Conservation (phyloP, 2,113 vertebrate species). For the Mirza zaza region DNA sequence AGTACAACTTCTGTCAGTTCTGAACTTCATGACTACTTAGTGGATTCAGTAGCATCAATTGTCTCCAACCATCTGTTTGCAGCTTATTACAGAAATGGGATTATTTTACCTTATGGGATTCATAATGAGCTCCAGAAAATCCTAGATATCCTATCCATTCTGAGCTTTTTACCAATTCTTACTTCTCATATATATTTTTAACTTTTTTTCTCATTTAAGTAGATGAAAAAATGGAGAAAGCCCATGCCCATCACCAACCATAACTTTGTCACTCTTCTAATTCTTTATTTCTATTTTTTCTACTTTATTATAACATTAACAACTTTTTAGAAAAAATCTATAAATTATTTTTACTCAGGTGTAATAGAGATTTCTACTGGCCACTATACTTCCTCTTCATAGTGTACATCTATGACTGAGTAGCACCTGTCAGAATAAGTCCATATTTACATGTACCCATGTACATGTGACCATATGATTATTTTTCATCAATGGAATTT, state of each 20-base stretch:
- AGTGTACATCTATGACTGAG: not conserved
- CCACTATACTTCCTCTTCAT: not conserved
- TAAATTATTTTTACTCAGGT: not conserved
- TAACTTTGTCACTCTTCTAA: not conserved
- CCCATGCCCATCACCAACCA: not conserved
- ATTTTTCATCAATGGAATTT: not conserved
- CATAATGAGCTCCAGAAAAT: constrained; percentile 44
- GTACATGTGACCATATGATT: not conserved
- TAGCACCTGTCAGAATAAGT: not conserved
- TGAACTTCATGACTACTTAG: constrained; percentile 53
- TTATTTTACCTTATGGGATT: constrained; percentile 53
- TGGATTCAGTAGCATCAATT: constrained; percentile 48
- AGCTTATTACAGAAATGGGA: constrained; percentile 62
- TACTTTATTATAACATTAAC: not conserved
- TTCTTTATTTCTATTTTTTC: not conserved
- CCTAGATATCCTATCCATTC: constrained; percentile 22
- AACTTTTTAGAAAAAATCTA: not conserved
- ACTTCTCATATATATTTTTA: not conserved
- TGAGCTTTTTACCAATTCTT: constrained; percentile 28
- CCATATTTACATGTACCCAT: not conserved
- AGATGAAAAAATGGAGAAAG: not conserved
- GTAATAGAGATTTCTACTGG: not conserved
- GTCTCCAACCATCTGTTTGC: constrained; percentile 54
- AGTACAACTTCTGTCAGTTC: constrained; percentile 54
- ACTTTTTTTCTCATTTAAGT: not conserved